phyloP scores from a whole-genome alignment of 2,888 invertebrate species.

The Drosophila vallismaia region DNA sequence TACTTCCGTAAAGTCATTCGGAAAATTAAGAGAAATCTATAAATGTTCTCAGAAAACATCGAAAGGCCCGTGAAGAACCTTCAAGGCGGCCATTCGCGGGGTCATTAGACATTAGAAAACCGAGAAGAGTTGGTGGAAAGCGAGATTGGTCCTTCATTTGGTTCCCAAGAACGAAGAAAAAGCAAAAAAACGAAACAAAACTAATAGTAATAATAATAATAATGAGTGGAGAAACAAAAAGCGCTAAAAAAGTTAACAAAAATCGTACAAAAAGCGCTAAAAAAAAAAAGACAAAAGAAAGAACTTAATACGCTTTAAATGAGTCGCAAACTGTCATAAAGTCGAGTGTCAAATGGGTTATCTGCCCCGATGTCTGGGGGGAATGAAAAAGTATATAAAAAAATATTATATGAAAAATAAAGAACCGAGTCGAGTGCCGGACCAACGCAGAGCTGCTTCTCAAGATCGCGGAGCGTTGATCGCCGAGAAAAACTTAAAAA shows the following conservation, averaged over 20 bases:
- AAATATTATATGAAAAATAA: conserved; percentile 6
- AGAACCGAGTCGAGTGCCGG: conserved; percentile 4
- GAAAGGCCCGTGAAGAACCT: not conserved
- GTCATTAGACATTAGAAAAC: conserved; percentile 13
- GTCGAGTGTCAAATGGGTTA: conserved; percentile 52
- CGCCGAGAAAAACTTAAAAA: conserved; percentile 51
- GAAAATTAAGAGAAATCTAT: not conserved
- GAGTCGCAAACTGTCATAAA: conserved; percentile 49
- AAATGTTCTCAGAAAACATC: too few species aligned
- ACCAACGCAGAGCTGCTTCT: conserved; percentile 53
- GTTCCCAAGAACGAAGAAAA: conserved; percentile 24
- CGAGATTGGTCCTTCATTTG: conserved; percentile 12
- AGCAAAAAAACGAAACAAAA: not conserved
- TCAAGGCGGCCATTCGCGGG: not conserved
- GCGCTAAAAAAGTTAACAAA: not conserved
- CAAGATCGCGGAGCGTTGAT: conserved; percentile 43
- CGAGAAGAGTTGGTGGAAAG: not conserved
- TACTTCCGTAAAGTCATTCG: conserved; percentile 5
- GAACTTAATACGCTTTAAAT: conserved; percentile 46
- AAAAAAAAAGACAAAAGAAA: conserved; percentile 10
- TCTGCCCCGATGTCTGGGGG: conserved; percentile 28
- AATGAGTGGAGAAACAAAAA: conserved; percentile 15
- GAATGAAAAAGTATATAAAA: not conserved
- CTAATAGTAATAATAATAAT: conserved; percentile 12
- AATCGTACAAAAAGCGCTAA: not conserved